Evolutionary conservation across 2,888 invertebrate species (phyloP), one percentile per base, ranked within the genome.

Genomic region (Habrosyne pyritoides): DNA sequence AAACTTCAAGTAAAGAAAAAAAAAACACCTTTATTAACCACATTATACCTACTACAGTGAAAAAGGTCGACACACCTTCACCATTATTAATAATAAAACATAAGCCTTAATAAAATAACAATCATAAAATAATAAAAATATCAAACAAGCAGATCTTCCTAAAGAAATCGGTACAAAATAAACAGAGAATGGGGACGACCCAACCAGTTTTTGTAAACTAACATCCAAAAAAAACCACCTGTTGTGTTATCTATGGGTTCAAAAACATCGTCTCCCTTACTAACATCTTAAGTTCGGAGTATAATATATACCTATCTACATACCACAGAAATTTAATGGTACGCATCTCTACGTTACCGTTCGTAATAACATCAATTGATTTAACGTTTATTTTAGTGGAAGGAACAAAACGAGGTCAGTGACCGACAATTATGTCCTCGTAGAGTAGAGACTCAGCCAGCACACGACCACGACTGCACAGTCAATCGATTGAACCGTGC

Each of bases 301-400:
- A 42, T n/a, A 33, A 33, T 33, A 4, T 2, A 10, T 30, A 14
- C 36, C n/a, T 14, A 4, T 2, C 30, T 30, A 14, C 36, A 12
- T 14, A 42, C 2, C 6, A 42, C 42, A 18, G 42, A 42, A 18
- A 42, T 42, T 8, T 18, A 42, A 14, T 42, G 14, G 18, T 18
- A 78, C 79, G 83, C 85, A 83, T 86, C 84, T 76, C 81, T 72
- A 83, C 84, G 77, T 85, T 84, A 84, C 86, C 89, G 89, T 87
- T 90, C 89, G 90, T 91, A 89, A 89, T 90, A 91, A 88, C 89
- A 87, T 89, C 91, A 91, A 91, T 91, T 91, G 91, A 91, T 91
- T 90, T 90, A 91, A 90, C 83, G 85, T 84, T 24, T 90, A 86
- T 90, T 89, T 91, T 89, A 91, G 89, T 91, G 80, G 89, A 86